A percentile compares a stretch with the other conserved stretches of the same genome.
Conservation (phyloP, 2,797 vertebrate genomes). For the Lindbergichthys nudifrons region DNA sequence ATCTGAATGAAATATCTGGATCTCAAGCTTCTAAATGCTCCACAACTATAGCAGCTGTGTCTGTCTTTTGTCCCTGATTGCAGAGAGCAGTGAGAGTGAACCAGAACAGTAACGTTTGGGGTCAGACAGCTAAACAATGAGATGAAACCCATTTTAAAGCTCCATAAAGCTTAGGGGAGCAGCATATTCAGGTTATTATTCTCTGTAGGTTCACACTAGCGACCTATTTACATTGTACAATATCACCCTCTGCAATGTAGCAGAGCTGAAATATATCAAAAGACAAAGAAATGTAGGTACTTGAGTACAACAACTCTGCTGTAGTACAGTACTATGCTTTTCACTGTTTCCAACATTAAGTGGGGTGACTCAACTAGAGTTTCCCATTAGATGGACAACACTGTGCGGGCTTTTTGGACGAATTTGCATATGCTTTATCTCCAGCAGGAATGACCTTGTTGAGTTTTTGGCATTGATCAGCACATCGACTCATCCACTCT, state of each 20-base stretch:
- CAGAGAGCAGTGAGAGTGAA: neutral
- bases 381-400: conserved; percentile 15
- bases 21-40: neutral
- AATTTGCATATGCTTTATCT: conserved; percentile 71
- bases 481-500: conserved; percentile 69
- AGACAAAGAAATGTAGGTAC: neutral
- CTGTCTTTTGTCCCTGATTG: neutral
- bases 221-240: neutral
- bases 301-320: neutral
- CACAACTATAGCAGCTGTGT: neutral
- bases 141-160: neutral
- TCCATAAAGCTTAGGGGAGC: neutral
- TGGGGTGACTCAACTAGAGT: neutral
- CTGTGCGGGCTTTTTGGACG: conserved; percentile 29
- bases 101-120: neutral
- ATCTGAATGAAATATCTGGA: neutral
- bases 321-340: neutral
- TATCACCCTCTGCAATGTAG: neutral
- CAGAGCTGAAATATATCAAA: neutral
- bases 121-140: neutral
- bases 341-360: neutral
- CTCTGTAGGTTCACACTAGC: neutral
- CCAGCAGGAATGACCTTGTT: conserved; percentile 69
- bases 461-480: conserved; percentile 76
- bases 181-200: neutral